phyloP scores from a whole-genome alignment of 1,140 invertebrate species.

The Bombus terrestris region DNA sequence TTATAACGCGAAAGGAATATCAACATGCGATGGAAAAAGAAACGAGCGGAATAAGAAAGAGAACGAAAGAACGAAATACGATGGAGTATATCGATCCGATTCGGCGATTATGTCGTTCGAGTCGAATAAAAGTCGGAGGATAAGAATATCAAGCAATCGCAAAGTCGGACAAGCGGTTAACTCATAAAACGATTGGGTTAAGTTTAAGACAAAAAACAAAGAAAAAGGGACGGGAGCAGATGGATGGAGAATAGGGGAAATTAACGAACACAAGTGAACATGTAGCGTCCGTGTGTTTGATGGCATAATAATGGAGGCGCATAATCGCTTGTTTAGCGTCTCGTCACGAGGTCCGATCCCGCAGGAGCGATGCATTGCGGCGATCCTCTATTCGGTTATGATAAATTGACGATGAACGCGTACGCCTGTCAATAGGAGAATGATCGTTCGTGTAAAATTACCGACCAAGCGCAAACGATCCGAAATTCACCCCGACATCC shows the following conservation, averaged over 20 bases:
- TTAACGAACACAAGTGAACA: conserved; percentile 6
- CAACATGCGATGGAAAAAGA: not conserved
- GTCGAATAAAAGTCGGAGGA: not conserved
- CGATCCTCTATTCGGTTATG: conserved; percentile 57
- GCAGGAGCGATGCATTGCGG: conserved; percentile 51
- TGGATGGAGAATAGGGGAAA: too few species aligned
- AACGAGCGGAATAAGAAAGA: too few species aligned
- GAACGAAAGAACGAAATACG: too few species aligned
- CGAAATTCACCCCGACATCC: not conserved
- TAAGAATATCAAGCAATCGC: not conserved
- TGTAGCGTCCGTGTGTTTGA: conserved; percentile 14
- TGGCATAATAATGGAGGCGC: conserved; percentile 60
- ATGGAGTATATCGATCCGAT: too few species aligned
- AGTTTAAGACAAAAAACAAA: not conserved
- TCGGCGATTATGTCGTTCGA: too few species aligned
- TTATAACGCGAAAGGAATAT: not conserved
- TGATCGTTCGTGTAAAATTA: conserved; percentile 61
- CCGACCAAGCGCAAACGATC: not conserved
- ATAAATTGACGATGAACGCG: conserved; percentile 64
- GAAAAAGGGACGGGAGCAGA: not conserved
- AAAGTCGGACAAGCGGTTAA: not conserved
- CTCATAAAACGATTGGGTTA: not conserved
- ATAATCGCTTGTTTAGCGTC: conserved; percentile 65
- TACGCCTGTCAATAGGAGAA: conserved; percentile 47
- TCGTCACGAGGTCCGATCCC: conserved; percentile 56